phyloP scores from a whole-genome alignment of 2,113 vertebrate species.

The Clarias magur region DNA sequence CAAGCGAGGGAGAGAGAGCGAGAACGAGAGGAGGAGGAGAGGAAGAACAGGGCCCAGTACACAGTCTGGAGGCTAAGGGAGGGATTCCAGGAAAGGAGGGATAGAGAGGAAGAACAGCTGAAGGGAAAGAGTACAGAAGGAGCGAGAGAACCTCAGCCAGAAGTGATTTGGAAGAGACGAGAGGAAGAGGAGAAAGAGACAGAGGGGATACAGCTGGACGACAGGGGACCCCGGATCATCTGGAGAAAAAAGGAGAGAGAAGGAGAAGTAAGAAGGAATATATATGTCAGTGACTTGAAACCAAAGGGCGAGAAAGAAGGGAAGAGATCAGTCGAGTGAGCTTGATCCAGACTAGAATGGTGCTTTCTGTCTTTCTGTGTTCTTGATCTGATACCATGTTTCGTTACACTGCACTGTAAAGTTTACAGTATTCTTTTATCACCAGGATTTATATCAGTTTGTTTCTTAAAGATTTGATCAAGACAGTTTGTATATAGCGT shows the following conservation, averaged over 20 bases:
- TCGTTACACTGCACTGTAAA: neutral
- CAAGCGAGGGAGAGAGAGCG: slow-evolving; percentile 71
- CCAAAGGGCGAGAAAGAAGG: slow-evolving; percentile 11
- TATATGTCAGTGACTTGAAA: slow-evolving; percentile 1
- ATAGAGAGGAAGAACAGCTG: slow-evolving; percentile 56
- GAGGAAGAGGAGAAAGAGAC: slow-evolving; percentile 62
- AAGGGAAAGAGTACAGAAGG: slow-evolving; percentile 59
- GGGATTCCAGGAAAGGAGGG: slow-evolving; percentile 75
- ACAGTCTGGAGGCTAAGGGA: slow-evolving; percentile 78
- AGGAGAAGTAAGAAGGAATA: slow-evolving; percentile 25
- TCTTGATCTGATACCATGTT: neutral
- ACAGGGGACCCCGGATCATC: slow-evolving; percentile 67
- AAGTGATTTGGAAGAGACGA: slow-evolving; percentile 75
- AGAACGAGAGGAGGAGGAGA: slow-evolving; percentile 61
- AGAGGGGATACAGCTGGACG: slow-evolving; percentile 63
- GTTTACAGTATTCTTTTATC: neutral
- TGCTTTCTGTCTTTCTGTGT: slow-evolving; percentile 15
- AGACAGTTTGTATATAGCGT: neutral
- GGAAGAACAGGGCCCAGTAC: slow-evolving; percentile 65
- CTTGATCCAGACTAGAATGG: slow-evolving; percentile 11
- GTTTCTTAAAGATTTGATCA: neutral
- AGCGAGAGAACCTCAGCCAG: slow-evolving; percentile 57
- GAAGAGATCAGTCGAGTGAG: neutral
- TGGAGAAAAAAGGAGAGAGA: slow-evolving; percentile 70
- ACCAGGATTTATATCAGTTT: neutral